phyloP scores from a whole-genome alignment of 2,888 invertebrate species.

The Beris chalybata region DNA sequence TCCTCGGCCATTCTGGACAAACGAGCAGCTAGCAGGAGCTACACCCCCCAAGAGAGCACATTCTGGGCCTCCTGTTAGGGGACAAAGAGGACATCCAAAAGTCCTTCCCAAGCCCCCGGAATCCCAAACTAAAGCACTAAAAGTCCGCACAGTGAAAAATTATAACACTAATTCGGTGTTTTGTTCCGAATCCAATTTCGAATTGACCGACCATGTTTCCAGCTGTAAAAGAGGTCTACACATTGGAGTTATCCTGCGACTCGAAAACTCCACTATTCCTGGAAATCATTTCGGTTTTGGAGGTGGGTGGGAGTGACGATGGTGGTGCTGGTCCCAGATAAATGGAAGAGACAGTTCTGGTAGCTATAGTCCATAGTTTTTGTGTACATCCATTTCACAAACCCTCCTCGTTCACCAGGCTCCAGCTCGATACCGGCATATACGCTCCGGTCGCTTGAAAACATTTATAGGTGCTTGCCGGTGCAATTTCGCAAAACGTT shows the following conservation, averaged over 20 bases:
- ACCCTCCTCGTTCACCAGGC: too few relatives aligned
- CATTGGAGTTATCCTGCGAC: too few relatives aligned
- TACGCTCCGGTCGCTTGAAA: too few relatives aligned
- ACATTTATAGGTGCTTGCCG: too few relatives aligned
- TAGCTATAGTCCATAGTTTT: not conserved
- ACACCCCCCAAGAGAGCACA: too few relatives aligned
- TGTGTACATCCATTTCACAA: not conserved
- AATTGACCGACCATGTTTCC: constrained; percentile 38
- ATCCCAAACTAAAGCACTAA: constrained; percentile 7
- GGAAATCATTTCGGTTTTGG: not conserved
- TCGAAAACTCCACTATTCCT: not conserved
- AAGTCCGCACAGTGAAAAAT: constrained; percentile 39
- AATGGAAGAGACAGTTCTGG: not conserved
- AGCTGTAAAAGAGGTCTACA: constrained; percentile 8
- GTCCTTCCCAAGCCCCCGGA: constrained; percentile 7
- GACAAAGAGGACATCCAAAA: not conserved
- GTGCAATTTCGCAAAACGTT: too few relatives aligned
- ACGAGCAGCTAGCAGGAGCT: too few relatives aligned
- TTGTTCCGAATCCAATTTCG: constrained; percentile 39
- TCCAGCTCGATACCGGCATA: too few relatives aligned
- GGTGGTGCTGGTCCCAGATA: not conserved
- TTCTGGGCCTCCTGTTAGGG: too few relatives aligned
- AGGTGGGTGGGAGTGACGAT: not conserved
- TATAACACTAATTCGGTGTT: constrained; percentile 40
- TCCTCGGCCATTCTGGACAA: constrained; percentile 13